These are phyloP conservation scores for Lipotes vexillifer DNA, from an alignment of 2,113 vertebrate genomes.

Conservation along the genomic window DNA sequence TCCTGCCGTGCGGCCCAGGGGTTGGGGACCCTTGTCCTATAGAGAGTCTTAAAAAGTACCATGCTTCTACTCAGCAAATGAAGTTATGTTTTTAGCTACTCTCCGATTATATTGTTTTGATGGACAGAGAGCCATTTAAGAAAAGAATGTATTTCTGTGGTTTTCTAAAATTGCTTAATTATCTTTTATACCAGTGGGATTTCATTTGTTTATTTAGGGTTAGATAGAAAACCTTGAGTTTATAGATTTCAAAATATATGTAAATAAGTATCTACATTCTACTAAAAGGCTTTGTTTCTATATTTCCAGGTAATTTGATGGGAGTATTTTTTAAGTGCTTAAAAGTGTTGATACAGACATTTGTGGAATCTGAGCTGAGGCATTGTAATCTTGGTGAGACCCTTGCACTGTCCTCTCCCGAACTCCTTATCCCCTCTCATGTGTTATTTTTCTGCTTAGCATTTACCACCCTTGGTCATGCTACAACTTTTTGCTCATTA, in stretches of 20 bases:
- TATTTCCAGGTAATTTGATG: neutral
- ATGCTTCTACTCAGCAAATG: neutral
- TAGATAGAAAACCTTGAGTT: neutral
- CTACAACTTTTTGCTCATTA: neutral
- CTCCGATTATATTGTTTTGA: neutral
- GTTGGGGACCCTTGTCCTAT: neutral
- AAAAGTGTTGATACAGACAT: neutral
- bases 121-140: neutral
- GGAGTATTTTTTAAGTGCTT: neutral
- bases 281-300: neutral
- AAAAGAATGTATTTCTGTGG: neutral
- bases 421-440: fast-evolving
- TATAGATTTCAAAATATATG: neutral
- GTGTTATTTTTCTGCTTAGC: neutral
- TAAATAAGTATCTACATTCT: neutral
- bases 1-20: too few relatives aligned
- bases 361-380: neutral
- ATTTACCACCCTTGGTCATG: neutral
- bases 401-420: neutral
- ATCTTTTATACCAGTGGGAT: neutral
- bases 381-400: fast-evolving
- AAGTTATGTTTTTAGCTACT: neutral
- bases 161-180: neutral
- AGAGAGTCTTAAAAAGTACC: neutral
- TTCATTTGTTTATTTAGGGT: neutral